Evolutionary conservation across 2,113 vertebrate species (phyloP).

Genomic region (Barbus barbus): DNA sequence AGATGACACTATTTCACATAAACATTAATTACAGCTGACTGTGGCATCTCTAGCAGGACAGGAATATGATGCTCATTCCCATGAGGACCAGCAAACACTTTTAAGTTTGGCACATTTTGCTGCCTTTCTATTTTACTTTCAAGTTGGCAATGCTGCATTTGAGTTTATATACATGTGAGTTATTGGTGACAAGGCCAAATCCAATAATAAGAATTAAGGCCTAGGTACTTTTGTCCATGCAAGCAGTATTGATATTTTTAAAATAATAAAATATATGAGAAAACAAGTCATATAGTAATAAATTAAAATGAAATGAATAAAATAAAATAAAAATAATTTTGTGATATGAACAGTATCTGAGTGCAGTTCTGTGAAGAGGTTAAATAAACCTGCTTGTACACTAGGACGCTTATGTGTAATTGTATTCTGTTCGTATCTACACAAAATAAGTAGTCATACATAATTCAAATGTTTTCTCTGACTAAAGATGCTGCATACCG

Average conservation of each 20-base stretch:
- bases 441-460: slow-evolving; percentile 24
- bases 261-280: not conserved
- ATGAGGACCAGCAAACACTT: not conserved
- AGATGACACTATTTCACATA: not conserved
- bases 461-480: slow-evolving; percentile 16
- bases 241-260: not conserved
- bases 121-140: not conserved
- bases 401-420: not conserved
- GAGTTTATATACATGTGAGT: not conserved
- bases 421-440: slow-evolving; percentile 14
- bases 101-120: not conserved
- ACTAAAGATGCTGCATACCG: slow-evolving; percentile 10
- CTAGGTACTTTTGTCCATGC: not conserved
- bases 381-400: not conserved
- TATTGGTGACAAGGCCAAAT: not conserved
- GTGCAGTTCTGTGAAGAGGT: too few species aligned
- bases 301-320: not conserved
- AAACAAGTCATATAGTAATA: not conserved
- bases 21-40: slow-evolving; percentile 21
- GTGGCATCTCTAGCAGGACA: not conserved
- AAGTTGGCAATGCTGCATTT: not conserved
- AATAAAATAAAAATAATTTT: not conserved
- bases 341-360: not conserved
- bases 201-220: not conserved
- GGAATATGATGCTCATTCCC: not conserved